Evolutionary conservation across 2,888 invertebrate species (phyloP).

Genomic region (Pristionchus mayeri): DNA sequence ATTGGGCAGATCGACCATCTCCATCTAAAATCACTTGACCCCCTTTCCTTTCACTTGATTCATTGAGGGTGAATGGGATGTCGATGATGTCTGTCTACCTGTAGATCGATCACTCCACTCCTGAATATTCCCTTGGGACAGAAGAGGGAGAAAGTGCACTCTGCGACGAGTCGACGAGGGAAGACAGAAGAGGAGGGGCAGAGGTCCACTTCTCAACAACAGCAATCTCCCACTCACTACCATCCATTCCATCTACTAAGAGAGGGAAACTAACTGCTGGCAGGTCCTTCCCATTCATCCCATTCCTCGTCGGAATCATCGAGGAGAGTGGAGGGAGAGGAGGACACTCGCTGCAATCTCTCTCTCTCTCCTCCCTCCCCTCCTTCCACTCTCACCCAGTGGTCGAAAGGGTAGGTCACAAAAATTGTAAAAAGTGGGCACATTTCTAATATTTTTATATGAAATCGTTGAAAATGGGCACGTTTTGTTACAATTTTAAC

Average conservation of each 20-base stretch:
- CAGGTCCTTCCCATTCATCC: conserved; percentile 40
- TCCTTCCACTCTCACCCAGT: neutral
- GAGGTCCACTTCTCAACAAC: neutral
- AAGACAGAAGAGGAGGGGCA: conserved; percentile 21
- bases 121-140: conserved; percentile 93
- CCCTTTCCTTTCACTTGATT: neutral
- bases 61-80: too few species aligned
- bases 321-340: neutral
- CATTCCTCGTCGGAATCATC: conserved; percentile 47
- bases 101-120: conserved; percentile 86
- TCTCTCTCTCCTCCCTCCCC: neutral
- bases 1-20: conserved; percentile 43
- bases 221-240: too few species aligned
- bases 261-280: conserved; percentile 5
- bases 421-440: too few species aligned
- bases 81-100: conserved; percentile 82
- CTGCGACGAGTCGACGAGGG: conserved; percentile 83
- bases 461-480: too few species aligned
- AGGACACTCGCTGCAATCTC: neutral
- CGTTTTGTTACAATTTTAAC: too few species aligned
- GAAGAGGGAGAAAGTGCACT: conserved; percentile 92
- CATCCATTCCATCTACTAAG: too few species aligned
- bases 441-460: too few species aligned
- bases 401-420: too few species aligned
- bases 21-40: conserved; percentile 17